phyloP scores from a whole-genome alignment of 92 coral and sea anemone species.

The Anthopleura xanthogrammica region DNA sequence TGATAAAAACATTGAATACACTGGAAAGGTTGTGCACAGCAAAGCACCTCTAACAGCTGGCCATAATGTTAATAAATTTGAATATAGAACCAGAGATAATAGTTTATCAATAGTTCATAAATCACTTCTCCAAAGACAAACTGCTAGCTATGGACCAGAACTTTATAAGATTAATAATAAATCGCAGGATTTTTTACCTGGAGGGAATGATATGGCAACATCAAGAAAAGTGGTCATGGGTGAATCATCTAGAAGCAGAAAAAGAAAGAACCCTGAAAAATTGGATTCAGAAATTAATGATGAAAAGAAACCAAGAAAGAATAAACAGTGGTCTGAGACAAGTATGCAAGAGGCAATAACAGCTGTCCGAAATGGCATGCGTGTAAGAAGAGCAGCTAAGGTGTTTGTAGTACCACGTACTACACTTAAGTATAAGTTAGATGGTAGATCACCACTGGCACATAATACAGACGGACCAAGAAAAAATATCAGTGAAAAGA shows the following conservation, averaged over 20 bases:
- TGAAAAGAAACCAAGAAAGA: conserved; percentile 5
- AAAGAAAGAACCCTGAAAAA: background rate
- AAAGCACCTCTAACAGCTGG: background rate
- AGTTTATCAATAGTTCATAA: background rate
- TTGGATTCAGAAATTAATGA: background rate
- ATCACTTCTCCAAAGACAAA: background rate
- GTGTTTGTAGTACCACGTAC: conserved; percentile 31
- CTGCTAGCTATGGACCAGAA: background rate
- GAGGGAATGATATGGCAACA: background rate
- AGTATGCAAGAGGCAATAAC: conserved; percentile 21
- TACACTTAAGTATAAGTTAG: conserved; percentile 20
- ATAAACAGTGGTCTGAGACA: conserved; percentile 20
- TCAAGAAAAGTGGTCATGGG: background rate
- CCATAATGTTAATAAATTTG: background rate
- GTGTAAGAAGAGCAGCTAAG: conserved; percentile 22
- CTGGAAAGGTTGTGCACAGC: background rate
- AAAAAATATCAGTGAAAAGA: background rate
- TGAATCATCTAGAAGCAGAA: background rate
- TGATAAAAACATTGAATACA: background rate
- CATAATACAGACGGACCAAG: background rate
- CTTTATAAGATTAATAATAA: background rate
- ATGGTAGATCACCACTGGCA: background rate
- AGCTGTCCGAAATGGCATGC: conserved; percentile 32
- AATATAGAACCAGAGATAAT: background rate
- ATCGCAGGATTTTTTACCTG: background rate